Conservation (phyloP, 2,113 vertebrate species). For the Periophthalmus modestus region DNA sequence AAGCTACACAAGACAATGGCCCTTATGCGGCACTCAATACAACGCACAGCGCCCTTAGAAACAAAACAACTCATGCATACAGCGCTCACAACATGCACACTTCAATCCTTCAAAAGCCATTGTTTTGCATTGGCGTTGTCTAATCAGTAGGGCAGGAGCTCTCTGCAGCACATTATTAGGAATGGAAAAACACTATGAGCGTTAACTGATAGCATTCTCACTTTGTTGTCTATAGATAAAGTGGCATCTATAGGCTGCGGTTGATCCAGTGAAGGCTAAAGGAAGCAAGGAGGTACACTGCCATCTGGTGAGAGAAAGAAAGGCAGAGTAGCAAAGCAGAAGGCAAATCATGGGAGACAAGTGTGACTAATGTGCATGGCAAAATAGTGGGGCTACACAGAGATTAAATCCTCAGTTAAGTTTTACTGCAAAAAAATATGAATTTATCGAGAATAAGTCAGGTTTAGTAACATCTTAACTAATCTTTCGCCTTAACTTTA, state of each 20-base stretch:
- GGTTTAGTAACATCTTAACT: no score
- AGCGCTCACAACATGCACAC: background rate
- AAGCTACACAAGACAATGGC: conserved; percentile 58
- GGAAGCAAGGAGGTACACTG: conserved; percentile 74
- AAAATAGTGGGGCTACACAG: conserved; percentile 21
- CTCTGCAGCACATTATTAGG: conserved; percentile 57
- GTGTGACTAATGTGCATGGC: conserved; percentile 35
- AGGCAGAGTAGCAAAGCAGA: conserved; percentile 30
- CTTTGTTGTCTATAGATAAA: conserved; percentile 57
- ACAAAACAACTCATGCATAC: conserved; percentile 17
- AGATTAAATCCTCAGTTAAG: background rate
- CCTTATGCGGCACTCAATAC: conserved; percentile 46
- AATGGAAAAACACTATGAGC: conserved; percentile 46
- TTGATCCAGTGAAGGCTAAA: conserved; percentile 17
- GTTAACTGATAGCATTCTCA: conserved; percentile 46
- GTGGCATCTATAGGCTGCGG: conserved; percentile 35
- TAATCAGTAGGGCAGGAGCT: conserved; percentile 50
- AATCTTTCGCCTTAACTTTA: no score
- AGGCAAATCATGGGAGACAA: conserved; percentile 30
- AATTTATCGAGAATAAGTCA: background rate
- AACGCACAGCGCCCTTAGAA: conserved; percentile 40
- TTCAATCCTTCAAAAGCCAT: conserved; percentile 22
- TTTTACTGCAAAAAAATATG: background rate
- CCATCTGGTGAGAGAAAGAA: conserved; percentile 76
- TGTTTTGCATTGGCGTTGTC: conserved; percentile 54